Evolutionary conservation across 1,140 invertebrate genomes (phyloP).

Genomic region (Agrilus planipennis): DNA sequence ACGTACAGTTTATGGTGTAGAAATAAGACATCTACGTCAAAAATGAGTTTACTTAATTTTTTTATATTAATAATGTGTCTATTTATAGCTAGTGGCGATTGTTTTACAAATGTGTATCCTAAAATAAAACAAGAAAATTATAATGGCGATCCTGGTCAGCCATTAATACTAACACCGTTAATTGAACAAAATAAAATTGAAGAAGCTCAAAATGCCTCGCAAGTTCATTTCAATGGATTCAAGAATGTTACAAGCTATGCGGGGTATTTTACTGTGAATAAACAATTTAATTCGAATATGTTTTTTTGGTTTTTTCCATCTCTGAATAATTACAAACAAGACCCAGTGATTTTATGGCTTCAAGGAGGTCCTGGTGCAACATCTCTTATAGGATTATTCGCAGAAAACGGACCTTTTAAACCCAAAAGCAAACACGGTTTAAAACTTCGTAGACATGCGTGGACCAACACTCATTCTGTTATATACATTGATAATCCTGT

Average conservation of each 20-base stretch:
- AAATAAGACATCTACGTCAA: too few relatives aligned
- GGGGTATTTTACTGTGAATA: slow-evolving; percentile 61
- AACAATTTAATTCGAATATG: slow-evolving; percentile 50
- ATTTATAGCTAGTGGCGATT: too few relatives aligned
- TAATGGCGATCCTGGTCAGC: too few relatives aligned
- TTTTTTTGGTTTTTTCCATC: slow-evolving; percentile 74
- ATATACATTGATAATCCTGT: slow-evolving; percentile 81
- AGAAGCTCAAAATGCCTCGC: slow-evolving; percentile 24
- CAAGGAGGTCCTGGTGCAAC: slow-evolving; percentile 63
- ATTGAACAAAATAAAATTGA: slow-evolving; percentile 35
- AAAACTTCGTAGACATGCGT: slow-evolving; percentile 47
- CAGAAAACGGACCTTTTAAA: slow-evolving; percentile 51
- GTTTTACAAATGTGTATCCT: too few relatives aligned
- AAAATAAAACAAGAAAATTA: too few relatives aligned
- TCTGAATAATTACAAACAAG: slow-evolving; percentile 33
- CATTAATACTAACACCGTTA: slow-evolving; percentile 31
- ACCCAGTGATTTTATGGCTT: slow-evolving; percentile 61
- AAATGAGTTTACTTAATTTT: too few relatives aligned
- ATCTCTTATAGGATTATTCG: slow-evolving; percentile 60
- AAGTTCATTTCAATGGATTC: slow-evolving; percentile 21
- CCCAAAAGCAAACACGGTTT: slow-evolving; percentile 36
- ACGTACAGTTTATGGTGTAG: too few relatives aligned
- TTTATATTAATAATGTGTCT: too few relatives aligned
- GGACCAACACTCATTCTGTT: slow-evolving; percentile 60
- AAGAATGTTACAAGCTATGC: slow-evolving; percentile 36